Evolutionary conservation across 2,113 vertebrate species (phyloP), one percentile per base, ranked within the genome.

Genomic region (Brachypodius melanocephalos): DNA sequence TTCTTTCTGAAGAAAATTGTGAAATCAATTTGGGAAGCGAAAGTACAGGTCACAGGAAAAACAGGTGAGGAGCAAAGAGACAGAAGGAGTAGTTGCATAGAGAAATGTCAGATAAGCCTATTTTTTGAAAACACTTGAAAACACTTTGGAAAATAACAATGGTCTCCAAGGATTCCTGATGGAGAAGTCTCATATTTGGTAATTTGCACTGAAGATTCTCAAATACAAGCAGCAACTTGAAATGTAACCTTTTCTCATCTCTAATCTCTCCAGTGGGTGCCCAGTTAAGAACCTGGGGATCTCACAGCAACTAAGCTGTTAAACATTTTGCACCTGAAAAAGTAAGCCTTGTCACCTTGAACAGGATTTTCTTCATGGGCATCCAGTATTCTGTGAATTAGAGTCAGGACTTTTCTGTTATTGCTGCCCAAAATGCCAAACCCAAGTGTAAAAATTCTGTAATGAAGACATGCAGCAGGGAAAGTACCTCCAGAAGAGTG

Each of bases 51-150:
- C 71, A 90, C 67, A 73, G 12, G 28, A 85, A 85, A 42, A 88
- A 84, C 26, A 83, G 16, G 12, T 81, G 66, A 94, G 63, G n/a
- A 95, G 22, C 49, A 92, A 69, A 83, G 62, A 84, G 16, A 87
- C 12, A 84, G 58, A 86, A 74, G 36, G 34, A 83, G 34, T 46
- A 65, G 66, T 18, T 49, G 19, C 82, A 67, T 51, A 77, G 38
- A 94, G 45, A 90, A 93, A 87, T 75, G 48, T 72, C 81, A 93
- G 38, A 14, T 43, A 63, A 74, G 29, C 22, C 22, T 87, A 42
- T 96, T 94, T 89, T 61, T 57, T 88, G 65, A 91, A 59, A 80
- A 31, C 48, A 87, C 85, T 92, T 96, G 78, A 72, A 95, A 92
- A 40, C 48, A 75, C 42, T 96, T 90, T 51, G 74, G 78, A 83